Evolutionary conservation across 2,797 vertebrate genomes (phyloP).

Genomic region (Anolis apletophallus): DNA sequence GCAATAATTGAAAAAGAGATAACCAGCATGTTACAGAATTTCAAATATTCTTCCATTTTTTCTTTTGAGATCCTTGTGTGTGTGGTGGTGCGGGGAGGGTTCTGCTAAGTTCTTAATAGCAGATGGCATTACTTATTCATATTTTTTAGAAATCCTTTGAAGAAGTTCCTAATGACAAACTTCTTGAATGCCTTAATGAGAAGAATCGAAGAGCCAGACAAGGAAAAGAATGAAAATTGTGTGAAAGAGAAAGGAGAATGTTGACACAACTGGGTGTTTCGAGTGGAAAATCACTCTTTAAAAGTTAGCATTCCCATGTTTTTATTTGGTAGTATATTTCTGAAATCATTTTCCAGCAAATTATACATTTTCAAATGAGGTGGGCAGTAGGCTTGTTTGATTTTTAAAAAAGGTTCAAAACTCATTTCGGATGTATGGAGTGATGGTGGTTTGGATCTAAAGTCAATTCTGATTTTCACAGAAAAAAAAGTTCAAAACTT

Average conservation of each 20-base stretch:
- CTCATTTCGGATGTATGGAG: no score
- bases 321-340: neutral
- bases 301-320: constrained; percentile 15
- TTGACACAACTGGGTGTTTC: constrained; percentile 5
- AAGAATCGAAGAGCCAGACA: constrained; percentile 46
- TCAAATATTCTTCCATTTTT: constrained; percentile 51
- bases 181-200: constrained; percentile 54
- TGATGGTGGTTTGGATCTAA: no score
- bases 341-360: neutral
- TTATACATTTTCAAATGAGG: neutral
- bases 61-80: constrained; percentile 65
- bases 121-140: constrained; percentile 74
- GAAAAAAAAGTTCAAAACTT: no score
- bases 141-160: constrained; percentile 74
- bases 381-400: no score
- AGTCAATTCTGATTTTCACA: no score
- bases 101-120: constrained; percentile 62
- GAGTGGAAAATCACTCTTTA: constrained; percentile 7
- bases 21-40: constrained; percentile 56
- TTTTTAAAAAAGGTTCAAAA: no score
- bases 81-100: constrained; percentile 56
- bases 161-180: constrained; percentile 70
- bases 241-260: constrained; percentile 42
- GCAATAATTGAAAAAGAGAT: constrained; percentile 70
- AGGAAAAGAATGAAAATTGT: constrained; percentile 38